Conservation (phyloP, 2,113 vertebrate genomes). For the Hoplias malabaricus region DNA sequence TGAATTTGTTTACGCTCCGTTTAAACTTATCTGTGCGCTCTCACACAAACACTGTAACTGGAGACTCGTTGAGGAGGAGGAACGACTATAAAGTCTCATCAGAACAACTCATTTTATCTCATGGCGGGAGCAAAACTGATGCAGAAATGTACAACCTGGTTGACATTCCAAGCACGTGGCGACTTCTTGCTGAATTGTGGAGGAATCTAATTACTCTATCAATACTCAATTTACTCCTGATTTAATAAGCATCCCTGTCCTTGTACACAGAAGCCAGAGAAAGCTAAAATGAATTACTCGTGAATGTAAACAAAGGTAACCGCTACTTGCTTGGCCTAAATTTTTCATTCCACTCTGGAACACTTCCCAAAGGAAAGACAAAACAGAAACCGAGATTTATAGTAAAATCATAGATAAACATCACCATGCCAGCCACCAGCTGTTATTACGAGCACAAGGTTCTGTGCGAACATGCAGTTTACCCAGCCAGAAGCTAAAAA, state of each 20-base stretch:
- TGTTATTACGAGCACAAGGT: not conserved
- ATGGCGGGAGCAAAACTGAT: not conserved
- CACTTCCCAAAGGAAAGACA: not conserved
- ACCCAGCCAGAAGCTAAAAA: not conserved
- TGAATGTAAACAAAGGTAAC: not conserved
- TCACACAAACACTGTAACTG: too few species aligned
- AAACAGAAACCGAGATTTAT: not conserved
- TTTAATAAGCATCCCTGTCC: constrained; percentile 42
- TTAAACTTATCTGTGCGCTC: too few species aligned
- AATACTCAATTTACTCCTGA: constrained; percentile 39
- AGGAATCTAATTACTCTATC: constrained; percentile 35
- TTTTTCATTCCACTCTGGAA: not conserved
- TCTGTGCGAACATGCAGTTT: not conserved
- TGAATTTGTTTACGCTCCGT: too few species aligned
- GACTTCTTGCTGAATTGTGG: constrained; percentile 18
- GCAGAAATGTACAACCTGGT: constrained; percentile 5
- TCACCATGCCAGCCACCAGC: not conserved
- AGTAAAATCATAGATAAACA: not conserved
- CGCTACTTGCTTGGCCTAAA: not conserved
- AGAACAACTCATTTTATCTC: too few species aligned
- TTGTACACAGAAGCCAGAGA: constrained; percentile 6
- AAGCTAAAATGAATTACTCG: not conserved
- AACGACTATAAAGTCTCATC: too few species aligned
- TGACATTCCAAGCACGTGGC: constrained; percentile 30
- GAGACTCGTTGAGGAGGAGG: too few species aligned